phyloP scores from a whole-genome alignment of 2,113 vertebrate genomes.

The Ivindomyrus marchei region DNA sequence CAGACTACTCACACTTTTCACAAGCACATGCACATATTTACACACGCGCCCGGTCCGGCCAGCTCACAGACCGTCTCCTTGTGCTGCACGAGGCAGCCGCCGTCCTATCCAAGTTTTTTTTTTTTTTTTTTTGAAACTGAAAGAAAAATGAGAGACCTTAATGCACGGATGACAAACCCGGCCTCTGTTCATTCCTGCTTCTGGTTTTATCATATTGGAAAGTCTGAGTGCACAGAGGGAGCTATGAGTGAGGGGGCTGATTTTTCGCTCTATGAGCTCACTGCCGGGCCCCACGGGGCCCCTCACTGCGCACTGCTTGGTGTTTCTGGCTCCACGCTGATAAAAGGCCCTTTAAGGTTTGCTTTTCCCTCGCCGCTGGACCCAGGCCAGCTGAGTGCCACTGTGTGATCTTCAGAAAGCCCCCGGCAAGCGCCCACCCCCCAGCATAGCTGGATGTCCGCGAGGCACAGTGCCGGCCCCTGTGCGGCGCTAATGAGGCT shows the following conservation, averaged over 20 bases:
- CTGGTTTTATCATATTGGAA: constrained; percentile 51
- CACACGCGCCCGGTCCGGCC: neutral
- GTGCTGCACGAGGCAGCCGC: constrained; percentile 13
- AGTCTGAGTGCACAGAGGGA: constrained; percentile 37
- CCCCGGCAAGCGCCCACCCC: neutral
- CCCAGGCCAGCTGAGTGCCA: neutral
- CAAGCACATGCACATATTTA: neutral
- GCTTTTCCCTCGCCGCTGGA: neutral
- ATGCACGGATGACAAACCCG: constrained; percentile 27
- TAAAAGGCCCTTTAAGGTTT: constrained; percentile 29
- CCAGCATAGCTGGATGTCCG: neutral
- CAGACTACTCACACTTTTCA: neutral
- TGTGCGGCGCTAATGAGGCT: neutral
- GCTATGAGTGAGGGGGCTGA: constrained; percentile 28
- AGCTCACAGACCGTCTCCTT: neutral
- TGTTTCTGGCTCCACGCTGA: constrained; percentile 36
- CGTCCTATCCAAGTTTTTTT: constrained; percentile 7
- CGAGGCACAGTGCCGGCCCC: neutral
- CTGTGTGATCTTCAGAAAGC: neutral
- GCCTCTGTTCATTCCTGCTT: constrained; percentile 39
- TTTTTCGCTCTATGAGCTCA: constrained; percentile 46
- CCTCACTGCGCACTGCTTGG: constrained; percentile 25
- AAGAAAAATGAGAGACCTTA: constrained; percentile 27
- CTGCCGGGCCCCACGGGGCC: constrained; percentile 28
- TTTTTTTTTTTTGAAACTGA: constrained; percentile 17